phyloP scores from a whole-genome alignment of 2,797 vertebrate genomes.

The Sarcophilus harrisii region DNA sequence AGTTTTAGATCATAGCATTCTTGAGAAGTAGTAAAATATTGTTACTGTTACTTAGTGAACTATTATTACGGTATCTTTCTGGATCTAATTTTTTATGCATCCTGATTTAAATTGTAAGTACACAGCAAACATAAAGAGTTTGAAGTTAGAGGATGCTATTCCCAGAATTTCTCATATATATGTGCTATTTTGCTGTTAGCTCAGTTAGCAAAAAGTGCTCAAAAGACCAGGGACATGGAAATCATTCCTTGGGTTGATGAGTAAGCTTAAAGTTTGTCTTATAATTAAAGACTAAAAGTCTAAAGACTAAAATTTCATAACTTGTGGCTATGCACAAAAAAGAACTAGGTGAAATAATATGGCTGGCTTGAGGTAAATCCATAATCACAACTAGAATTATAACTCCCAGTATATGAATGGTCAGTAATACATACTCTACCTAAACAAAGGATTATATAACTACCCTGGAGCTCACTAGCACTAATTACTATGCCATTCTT shows the following conservation, averaged over 20 bases:
- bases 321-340: background rate
- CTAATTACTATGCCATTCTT: background rate
- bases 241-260: background rate
- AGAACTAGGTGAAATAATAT: background rate
- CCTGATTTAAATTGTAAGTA: slow-evolving; percentile 53
- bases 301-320: background rate
- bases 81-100: slow-evolving; percentile 43
- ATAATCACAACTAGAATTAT: background rate
- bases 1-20: slow-evolving; percentile 54
- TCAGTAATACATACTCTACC: background rate
- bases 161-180: slow-evolving; percentile 1
- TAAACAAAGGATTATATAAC: slow-evolving; percentile 18
- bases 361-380: background rate
- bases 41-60: background rate
- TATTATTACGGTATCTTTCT: slow-evolving; percentile 37
- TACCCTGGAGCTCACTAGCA: slow-evolving; percentile 22
- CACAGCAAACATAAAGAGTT: slow-evolving; percentile 43
- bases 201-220: background rate
- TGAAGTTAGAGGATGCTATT: slow-evolving; percentile 44
- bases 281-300: background rate
- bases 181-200: slow-evolving; percentile 1
- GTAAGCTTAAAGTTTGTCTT: background rate
- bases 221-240: background rate
- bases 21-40: background rate
- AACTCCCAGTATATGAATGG: background rate